Evolutionary conservation across 2,113 vertebrate genomes (phyloP), one percentile per base, ranked within the genome.

Genomic region (Urocynchramus pylzowi): DNA sequence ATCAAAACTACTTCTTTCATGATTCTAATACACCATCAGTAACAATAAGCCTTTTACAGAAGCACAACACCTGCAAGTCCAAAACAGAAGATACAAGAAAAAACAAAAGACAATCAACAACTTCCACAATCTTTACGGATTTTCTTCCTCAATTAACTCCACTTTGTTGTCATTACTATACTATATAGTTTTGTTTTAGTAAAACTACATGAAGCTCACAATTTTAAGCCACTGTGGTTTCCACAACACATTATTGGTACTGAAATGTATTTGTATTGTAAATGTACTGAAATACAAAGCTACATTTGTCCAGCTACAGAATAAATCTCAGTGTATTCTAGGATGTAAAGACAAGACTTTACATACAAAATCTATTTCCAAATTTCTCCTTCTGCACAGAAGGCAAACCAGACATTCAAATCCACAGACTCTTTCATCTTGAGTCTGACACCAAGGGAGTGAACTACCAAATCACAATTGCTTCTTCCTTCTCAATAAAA

Each of bases 401-500:
- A 71, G 30, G 44, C 31, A 89, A 79, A 13, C 4, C 49, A 63
- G 47, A 80, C 59, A 80, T n/a, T 76, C 41, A 73, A 65, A 63
- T 26, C 41, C 73, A 33, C 41, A n/a, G 50, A 13, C 54, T 56
- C 70, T 83, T 90, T 87, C 63, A 83, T 87, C 74, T 68, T 73
- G 42, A 65, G 52, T 88, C 54, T 77, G 70, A 91, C 63, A 94
- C 27, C 33, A 57, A 53, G 42, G 39, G 67, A 90, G 50, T 30
- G 74, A 90, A 83, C 63, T 33, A 85, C 70, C 35, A 64, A 24
- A 85, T 44, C 67, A 83, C 37, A 79, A 82, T 47, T 1, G 0
- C 59, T 76, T 86, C 68, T 22, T 91, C 65, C 61, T 89, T 64
- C 39, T 67, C 63, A 83, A 76, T 41, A 73, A 82, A 92, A 70